Percentiles rank a stretch among this genome's conserved stretches.
Conservation (phyloP, 2,113 vertebrate species). For the Astatotilapia flaviijosephi region DNA sequence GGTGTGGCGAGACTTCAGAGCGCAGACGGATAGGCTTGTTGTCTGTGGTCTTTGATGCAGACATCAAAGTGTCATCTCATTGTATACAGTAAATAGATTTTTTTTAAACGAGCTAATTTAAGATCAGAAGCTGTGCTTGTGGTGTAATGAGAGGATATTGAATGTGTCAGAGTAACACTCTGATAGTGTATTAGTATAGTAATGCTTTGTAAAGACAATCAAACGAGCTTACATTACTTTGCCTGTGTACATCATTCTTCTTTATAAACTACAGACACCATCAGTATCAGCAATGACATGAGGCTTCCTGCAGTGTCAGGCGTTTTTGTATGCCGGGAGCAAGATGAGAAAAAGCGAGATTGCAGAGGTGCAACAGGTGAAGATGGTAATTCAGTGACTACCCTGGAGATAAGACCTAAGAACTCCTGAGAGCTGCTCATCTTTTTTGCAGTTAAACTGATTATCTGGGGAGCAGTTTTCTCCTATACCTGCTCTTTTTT, state of each 20-base stretch:
- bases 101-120: not conserved
- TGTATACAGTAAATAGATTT: conserved; percentile 31
- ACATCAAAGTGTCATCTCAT: conserved; percentile 41
- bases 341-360: not conserved
- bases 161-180: not conserved
- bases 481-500: not conserved
- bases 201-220: not conserved
- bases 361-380: conserved; percentile 26
- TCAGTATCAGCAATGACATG: not conserved
- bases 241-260: not conserved
- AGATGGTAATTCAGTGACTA: conserved; percentile 17
- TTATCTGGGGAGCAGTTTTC: conserved; percentile 1
- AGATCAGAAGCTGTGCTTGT: not conserved
- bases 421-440: conserved; percentile 26
- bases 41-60: conserved; percentile 33
- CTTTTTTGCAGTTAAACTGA: conserved; percentile 10
- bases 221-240: not conserved
- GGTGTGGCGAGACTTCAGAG: conserved; percentile 41
- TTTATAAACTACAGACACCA: not conserved
- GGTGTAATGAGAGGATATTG: not conserved
- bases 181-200: not conserved
- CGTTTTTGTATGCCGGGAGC: not conserved
- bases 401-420: conserved; percentile 19
- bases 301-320: not conserved
- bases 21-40: conserved; percentile 5